Evolutionary conservation across 2,888 invertebrate species (phyloP), one percentile per base, ranked within the genome.

Genomic region (Lithosia quadra): DNA sequence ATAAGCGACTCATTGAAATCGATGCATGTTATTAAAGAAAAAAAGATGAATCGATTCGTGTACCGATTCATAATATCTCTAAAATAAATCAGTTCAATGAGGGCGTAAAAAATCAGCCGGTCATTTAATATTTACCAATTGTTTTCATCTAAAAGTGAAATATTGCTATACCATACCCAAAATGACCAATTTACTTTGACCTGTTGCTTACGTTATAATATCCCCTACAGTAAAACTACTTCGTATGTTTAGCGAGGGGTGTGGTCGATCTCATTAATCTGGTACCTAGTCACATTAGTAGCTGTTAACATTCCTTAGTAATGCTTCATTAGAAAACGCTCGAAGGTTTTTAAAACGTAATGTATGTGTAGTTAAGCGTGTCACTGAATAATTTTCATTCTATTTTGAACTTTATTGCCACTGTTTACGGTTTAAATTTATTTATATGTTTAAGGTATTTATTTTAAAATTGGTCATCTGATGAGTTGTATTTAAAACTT

Each of bases 91-190:
- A 87, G 78, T 82, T 75, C 81, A 82, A 75, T 79, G 79, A 76
- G 76, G 84, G 87, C 86, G 84, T 85, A 87, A 59, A 87, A 86
- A 86, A 87, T 81, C 84, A 85, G 84, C 84, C 83, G 70, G 71
- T 78, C 83, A 83, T 86, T 88, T 86, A 86, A 87, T 87, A 88
- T 90, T 86, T 85, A 88, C 86, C 82, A 86, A 89, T 89, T 89
- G 88, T 87, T 88, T 88, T 87, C 82, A 86, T 85, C 86, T 84
- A 80, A 72, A 78, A 74, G 80, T 89, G 83, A 89, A 85, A 86
- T 89, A 90, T 82, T 83, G 82, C 77, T 71, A 72, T 81, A 71
- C 74, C 79, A 81, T 83, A 77, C 71, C 83, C 69, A 57, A 62
- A 53, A 22, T n/a, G n/a, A 43, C 90, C 86, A 86, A 18, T 72